These are phyloP conservation scores for Cryptomyrus ogoouensis DNA, from an alignment of 2,113 vertebrate species.

Conservation along the genomic window DNA sequence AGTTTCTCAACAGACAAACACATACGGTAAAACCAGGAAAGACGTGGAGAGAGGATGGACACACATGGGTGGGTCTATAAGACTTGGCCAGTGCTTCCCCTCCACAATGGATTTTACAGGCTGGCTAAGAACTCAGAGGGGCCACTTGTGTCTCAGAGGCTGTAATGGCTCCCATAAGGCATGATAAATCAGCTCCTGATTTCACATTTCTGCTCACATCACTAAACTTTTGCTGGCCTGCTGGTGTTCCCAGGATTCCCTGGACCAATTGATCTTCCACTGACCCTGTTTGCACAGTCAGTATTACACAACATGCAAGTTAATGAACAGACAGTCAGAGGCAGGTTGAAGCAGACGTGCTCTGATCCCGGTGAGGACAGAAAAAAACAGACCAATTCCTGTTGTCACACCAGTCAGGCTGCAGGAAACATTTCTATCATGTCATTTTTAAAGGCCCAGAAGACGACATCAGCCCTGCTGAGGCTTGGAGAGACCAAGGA, in stretches of 20 bases:
- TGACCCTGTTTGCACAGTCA: conserved; percentile 41
- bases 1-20: neutral
- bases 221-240: conserved; percentile 1
- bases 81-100: neutral
- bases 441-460: neutral
- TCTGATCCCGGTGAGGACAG: neutral
- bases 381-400: neutral
- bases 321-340: conserved; percentile 14
- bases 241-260: conserved; percentile 46
- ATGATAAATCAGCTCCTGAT: neutral
- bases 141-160: neutral
- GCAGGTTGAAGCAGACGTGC: neutral
- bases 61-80: neutral
- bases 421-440: neutral
- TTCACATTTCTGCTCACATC: neutral
- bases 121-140: conserved; percentile 38
- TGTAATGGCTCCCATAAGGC: neutral
- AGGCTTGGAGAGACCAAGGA: neutral
- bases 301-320: conserved; percentile 42
- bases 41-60: neutral
- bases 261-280: neutral
- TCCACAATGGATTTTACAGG: conserved; percentile 47
- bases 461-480: neutral
- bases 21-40: neutral
- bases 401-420: neutral